phyloP scores from a whole-genome alignment of 2,888 invertebrate genomes.

The Drosophila prostipennis region DNA sequence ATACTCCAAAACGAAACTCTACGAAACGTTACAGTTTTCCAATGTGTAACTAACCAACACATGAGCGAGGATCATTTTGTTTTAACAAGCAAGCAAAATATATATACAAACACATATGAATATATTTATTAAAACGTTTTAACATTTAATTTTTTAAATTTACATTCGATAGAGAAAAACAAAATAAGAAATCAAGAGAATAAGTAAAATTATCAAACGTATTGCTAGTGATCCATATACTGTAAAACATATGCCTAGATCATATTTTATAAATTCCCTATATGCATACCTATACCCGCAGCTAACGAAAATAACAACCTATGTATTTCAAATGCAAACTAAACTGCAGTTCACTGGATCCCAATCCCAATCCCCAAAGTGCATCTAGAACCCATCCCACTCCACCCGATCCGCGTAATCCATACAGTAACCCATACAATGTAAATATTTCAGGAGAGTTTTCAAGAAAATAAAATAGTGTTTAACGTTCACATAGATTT shows the following conservation, averaged over 20 bases:
- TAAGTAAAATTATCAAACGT: conserved; percentile 59
- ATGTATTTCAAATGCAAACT: conserved; percentile 21
- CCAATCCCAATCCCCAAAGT: neutral
- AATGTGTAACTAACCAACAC: conserved; percentile 50
- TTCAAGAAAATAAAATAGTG: conserved; percentile 47
- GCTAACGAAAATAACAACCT: conserved; percentile 13
- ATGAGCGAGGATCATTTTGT: conserved; percentile 36
- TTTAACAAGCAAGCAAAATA: conserved; percentile 26
- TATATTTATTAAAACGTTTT: conserved; percentile 44
- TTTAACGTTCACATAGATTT: conserved; percentile 37
- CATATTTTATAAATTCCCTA: conserved; percentile 40
- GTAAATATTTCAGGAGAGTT: conserved; percentile 66
- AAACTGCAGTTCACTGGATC: conserved; percentile 2
- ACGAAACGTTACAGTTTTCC: conserved; percentile 70
- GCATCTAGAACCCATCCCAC: conserved; percentile 1
- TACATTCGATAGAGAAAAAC: conserved; percentile 43
- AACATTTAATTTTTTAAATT: conserved; percentile 42
- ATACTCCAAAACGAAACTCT: conserved; percentile 72
- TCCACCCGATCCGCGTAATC: conserved; percentile 6
- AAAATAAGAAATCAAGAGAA: conserved; percentile 16
- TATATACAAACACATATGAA: conserved; percentile 33
- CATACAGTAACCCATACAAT: conserved; percentile 38
- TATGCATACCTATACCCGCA: conserved; percentile 35
- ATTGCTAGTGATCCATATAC: conserved; percentile 70
- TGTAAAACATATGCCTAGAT: conserved; percentile 49